These are phyloP conservation scores for Penaeus indicus DNA, from an alignment of 1,140 invertebrate species.

Conservation along the genomic window DNA sequence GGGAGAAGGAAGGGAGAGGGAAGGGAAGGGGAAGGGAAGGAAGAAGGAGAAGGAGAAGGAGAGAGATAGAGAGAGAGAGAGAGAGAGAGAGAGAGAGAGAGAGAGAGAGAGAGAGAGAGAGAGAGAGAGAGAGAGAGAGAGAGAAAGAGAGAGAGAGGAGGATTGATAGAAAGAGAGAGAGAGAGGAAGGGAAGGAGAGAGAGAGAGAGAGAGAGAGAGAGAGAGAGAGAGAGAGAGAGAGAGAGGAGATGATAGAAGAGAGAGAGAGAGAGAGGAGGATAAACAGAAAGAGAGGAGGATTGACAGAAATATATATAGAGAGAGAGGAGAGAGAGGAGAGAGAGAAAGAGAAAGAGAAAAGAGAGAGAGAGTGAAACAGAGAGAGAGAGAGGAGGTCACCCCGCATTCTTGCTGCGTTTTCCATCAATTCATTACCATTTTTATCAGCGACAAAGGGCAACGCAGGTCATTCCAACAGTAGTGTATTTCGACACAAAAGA, in stretches of 20 bases:
- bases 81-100: background rate
- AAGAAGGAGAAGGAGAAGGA: slow-evolving; percentile 2
- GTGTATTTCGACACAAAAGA: no score
- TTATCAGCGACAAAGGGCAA: no score
- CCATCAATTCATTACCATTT: no score
- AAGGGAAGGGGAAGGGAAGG: background rate
- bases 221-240: slow-evolving; percentile 28
- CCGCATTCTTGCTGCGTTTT: no score
- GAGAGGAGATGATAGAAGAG: background rate
- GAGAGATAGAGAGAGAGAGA: background rate
- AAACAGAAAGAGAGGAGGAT: no score
- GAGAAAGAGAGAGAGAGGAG: background rate
- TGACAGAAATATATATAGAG: no score
- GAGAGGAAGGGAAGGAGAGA: background rate
- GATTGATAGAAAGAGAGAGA: background rate
- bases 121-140: background rate
- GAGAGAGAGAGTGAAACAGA: no score
- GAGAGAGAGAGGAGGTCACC: no score
- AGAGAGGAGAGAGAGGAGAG: no score
- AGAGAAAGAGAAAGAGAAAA: no score
- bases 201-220: slow-evolving; percentile 12
- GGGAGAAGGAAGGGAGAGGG: no score
- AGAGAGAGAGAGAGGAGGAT: background rate
- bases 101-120: background rate
- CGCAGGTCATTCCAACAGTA: no score